Conservation (phyloP, 1,140 invertebrate genomes). For the Pachyrhynchus sulphureomaculatus region DNA sequence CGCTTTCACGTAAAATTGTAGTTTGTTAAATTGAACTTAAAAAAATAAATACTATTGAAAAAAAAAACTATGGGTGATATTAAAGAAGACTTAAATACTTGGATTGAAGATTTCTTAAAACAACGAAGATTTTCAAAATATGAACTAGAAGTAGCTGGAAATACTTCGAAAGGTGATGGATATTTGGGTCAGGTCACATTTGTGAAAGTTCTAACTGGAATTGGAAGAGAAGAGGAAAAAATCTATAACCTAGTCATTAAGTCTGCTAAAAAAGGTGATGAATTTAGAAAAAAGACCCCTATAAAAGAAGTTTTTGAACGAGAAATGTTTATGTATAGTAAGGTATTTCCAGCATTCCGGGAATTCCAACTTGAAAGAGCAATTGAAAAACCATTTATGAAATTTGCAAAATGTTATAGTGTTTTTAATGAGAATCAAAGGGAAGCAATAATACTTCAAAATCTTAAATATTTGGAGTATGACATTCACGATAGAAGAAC, state of each 20-base stretch:
- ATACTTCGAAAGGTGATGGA: conserved; percentile 36
- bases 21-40: no score
- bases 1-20: no score
- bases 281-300: conserved; percentile 31
- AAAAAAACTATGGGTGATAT: background rate
- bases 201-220: conserved; percentile 23
- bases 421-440: conserved; percentile 46
- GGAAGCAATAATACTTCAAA: conserved; percentile 59
- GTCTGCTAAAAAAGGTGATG: conserved; percentile 33
- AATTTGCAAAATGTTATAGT: conserved; percentile 49
- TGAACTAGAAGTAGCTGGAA: conserved; percentile 31
- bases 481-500: conserved; percentile 53
- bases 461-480: conserved; percentile 54
- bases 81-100: conserved; percentile 7
- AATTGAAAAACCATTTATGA: conserved; percentile 30
- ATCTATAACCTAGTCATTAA: conserved; percentile 37
- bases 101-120: conserved; percentile 14
- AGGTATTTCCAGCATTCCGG: conserved; percentile 31
- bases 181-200: conserved; percentile 43
- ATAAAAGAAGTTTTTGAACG: conserved; percentile 29
- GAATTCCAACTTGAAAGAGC: conserved; percentile 27
- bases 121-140: conserved; percentile 24
- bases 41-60: no score
- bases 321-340: conserved; percentile 38
- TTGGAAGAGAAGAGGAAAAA: conserved; percentile 18